Base-by-base conservation (phyloP, 2,797 vertebrate genomes). In the Phataginus tetradactyla region DNA sequence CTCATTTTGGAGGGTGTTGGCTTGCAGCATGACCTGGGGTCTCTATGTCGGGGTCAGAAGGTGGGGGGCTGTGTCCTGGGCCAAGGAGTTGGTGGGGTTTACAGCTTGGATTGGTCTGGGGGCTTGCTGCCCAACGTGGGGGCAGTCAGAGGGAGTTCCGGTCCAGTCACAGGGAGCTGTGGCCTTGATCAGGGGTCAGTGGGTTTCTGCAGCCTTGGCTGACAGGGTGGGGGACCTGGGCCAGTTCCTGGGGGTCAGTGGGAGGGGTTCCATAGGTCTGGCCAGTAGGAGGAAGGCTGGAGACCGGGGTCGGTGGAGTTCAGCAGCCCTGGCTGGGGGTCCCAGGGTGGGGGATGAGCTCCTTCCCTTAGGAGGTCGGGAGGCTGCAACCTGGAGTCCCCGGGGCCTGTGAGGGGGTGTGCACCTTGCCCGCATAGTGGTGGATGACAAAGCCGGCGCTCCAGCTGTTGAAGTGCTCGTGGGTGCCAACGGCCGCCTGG, bases 391-490 rank as follows among this genome's bases (percentile, higher is more conserved):
- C 12, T 1, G 64, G 55, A 51, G n/a, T 7, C 45, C 13, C 42
- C 10, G 17, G 29, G 55, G 27, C 61, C 45, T 7, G 13, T 25
- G 49, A 66, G 53, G 72, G 25, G 86, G 79, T 14, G 53, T 66
- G 1, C 96, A 99, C 99, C 98, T 99, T 99, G 96, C 99, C 99
- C 2, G 99, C 99, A 0, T 99, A 99, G 98, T 99, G 99, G 98
- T 99, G 99, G 96, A 99, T 98, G 98, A 99, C 80, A 2, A 99
- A 99, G 85, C 99, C 99, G 0, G 99, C 98, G 98, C 97, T 99
- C 99, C 99, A 99, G 99, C 98, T 99, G 98, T 99, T 99, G 98
- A 99, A 99, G 98, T 99, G 99, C 80, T 99, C 99, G 0, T 99
- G 99, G 0, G 98, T 99, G 57, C 99, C 99, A 96, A 99, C 99